These are phyloP conservation scores for Ceyx erithaca DNA, from an alignment of 2,797 vertebrate species.

Conservation along the genomic window DNA sequence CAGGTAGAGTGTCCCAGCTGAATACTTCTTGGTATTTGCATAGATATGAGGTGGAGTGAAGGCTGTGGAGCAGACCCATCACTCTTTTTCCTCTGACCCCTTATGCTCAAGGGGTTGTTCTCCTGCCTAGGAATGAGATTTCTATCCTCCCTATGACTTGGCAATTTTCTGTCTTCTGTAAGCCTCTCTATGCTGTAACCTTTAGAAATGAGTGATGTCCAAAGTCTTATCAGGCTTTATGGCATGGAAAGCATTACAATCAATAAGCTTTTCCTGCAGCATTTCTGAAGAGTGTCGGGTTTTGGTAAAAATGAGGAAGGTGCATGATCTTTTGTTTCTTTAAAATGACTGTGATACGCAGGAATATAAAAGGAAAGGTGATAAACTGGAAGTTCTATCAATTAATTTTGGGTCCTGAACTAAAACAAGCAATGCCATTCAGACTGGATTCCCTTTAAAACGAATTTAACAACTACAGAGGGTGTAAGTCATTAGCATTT, in stretches of 20 bases:
- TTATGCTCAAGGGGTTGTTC: not conserved
- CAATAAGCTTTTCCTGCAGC: not conserved
- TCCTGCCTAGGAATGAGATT: not conserved
- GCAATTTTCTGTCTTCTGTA: not conserved
- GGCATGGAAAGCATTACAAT: not conserved
- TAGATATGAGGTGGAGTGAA: constrained; percentile 37
- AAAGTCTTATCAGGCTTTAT: not conserved
- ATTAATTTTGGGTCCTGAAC: not conserved
- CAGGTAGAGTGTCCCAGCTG: constrained; percentile 54
- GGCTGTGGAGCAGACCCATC: not conserved
- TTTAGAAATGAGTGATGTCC: not conserved
- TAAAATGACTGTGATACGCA: not conserved
- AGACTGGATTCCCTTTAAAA: not conserved
- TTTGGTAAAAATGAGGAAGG: not conserved
- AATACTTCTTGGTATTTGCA: constrained; percentile 55
- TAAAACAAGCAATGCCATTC: not conserved
- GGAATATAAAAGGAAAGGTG: not conserved
- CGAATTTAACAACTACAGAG: not conserved
- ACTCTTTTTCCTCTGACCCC: constrained; percentile 14
- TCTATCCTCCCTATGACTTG: not conserved
- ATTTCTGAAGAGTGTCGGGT: not conserved
- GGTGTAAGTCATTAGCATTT: not conserved
- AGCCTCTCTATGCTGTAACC: not conserved
- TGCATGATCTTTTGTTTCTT: not conserved
- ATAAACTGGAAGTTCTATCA: not conserved